Evolutionary conservation across 2,113 vertebrate genomes (phyloP), one percentile per base, ranked within the genome.

Genomic region (Dromaius novaehollandiae): DNA sequence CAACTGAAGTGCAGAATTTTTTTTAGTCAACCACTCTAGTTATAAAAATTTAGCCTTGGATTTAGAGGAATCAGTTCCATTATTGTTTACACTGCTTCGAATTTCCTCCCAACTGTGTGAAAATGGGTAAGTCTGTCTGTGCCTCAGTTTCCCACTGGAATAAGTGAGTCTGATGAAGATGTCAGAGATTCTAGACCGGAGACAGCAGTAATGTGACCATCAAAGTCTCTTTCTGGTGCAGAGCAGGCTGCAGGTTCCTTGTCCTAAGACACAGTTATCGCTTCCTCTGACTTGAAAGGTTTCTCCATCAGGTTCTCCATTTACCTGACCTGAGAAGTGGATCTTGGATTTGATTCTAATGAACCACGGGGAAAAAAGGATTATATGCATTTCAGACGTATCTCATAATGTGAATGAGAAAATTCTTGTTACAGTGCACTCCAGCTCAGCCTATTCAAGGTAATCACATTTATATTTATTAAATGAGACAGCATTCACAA

Each of bases 391-490:
- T 91, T 94, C 71, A 90, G 58, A 90, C 91, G 30, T 34, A 55
- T 40, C 64, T 81, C 86, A 50, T 86, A 74, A 90, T 30, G 68
- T 53, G 50, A 38, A 36, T 74, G 44, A 22, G 28, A 55, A 40
- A 94, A 92, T 91, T 88, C 90, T 94, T 68, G 64, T 97, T 96
- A 94, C 32, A 75, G 60, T 64, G 46, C 68, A 83, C 93, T 97
- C 93, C 40, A 83, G 50, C 71, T 55, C 71, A 55, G 55, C 32
- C 82, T 78, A 88, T 66, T 95, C 58, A 60, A 90, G 50, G 68
- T 92, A 93, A 95, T 77, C 82, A 60, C 50, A 75, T 97, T 93
- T 94, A 21, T 95, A 90, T 78, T 90, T 94, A 93, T 95, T 71
- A 86, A 94, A 96, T 60, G 76, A 90, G 92, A 73, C 82, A 90